A percentile compares a stretch with the other conserved stretches of the same genome.
These are phyloP conservation scores for Cetoscarus ocellatus DNA, from an alignment of 2,797 vertebrate genomes.

Conservation along the genomic window DNA sequence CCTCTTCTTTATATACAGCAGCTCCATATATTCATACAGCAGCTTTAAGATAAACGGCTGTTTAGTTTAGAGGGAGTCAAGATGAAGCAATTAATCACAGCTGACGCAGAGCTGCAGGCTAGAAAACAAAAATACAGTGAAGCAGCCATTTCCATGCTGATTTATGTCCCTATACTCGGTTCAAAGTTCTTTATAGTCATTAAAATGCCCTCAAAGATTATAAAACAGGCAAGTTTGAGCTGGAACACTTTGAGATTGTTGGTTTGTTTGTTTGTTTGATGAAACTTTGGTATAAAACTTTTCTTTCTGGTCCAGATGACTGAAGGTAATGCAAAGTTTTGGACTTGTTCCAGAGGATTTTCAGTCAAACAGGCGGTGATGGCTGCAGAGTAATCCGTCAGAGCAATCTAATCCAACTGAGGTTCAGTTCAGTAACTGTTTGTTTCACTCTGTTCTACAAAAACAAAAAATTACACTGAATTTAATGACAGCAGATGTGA, in stretches of 20 bases:
- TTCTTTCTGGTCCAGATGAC: neutral
- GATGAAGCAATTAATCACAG: conserved; percentile 64
- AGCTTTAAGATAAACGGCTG: conserved; percentile 33
- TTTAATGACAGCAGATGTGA: too few species aligned
- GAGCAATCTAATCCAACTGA: too few species aligned
- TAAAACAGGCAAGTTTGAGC: conserved; percentile 4
- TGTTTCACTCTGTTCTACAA: too few species aligned
- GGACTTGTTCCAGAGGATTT: too few species aligned
- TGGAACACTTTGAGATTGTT: neutral
- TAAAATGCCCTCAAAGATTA: conserved; percentile 5
- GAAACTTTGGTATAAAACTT: neutral
- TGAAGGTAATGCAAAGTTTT: too few species aligned
- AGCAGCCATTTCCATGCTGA: conserved; percentile 48
- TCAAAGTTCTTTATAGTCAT: conserved; percentile 16
- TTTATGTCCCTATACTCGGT: conserved; percentile 12
- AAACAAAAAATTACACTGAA: too few species aligned
- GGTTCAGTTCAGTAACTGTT: too few species aligned
- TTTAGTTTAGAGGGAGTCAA: conserved; percentile 26
- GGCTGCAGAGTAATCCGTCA: too few species aligned
- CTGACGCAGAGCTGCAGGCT: conserved; percentile 29
- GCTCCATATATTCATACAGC: conserved; percentile 24
- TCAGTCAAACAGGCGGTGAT: too few species aligned
- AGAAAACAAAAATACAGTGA: conserved; percentile 1
- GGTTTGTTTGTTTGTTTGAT: neutral
- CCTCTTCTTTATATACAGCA: conserved; percentile 14